Base-by-base conservation (phyloP, 1,140 invertebrate species). In the Aricia agestis region DNA sequence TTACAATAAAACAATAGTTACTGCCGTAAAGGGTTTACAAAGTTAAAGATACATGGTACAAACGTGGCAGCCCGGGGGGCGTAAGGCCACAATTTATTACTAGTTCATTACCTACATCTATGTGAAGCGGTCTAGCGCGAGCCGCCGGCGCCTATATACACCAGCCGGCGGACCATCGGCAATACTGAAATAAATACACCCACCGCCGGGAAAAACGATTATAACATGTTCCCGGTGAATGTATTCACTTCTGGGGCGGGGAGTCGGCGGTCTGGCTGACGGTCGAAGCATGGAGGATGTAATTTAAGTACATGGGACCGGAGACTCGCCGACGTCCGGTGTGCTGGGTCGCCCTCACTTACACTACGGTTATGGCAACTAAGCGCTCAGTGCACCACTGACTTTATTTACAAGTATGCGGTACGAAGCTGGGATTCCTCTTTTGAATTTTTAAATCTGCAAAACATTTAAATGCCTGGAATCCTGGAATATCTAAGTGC, bases 361-460 rank as follows among this genome's bases (percentile, higher is more conserved):
- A 79, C 80, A 83, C 87, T 91, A 91, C 82, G 81, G 82, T 84
- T 91, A 91, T 91, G 89, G 89, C 89, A 91, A 91, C 89, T 85
- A 91, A 89, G 85, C 87, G 79, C 74, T 88, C 87, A 89, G 89
- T 85, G 86, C 67, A 74, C 68, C 69, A 71, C 87, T 85, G 86
- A 89, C 75, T 75, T 82, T 90, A 89, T 91, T 84, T 89, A 91
- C 87, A 71, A 70, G 70, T 74, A 80, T 74, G 66, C 66, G 71
- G 72, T 72, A 70, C 57, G 70, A 68, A 67, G 61, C 31, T 45
- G 52, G 31, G 45, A 61, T 72, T 65, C 58, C 25, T 25, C 13
- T 52, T 67, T 57, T 7, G 42, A 36, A 59, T 17, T 36, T 61
- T 61, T 10, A 59, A 18, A 69, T 61, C 41, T 19, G 59, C 13